phyloP scores from a whole-genome alignment of 2,797 vertebrate species.

The Danio tinwini region DNA sequence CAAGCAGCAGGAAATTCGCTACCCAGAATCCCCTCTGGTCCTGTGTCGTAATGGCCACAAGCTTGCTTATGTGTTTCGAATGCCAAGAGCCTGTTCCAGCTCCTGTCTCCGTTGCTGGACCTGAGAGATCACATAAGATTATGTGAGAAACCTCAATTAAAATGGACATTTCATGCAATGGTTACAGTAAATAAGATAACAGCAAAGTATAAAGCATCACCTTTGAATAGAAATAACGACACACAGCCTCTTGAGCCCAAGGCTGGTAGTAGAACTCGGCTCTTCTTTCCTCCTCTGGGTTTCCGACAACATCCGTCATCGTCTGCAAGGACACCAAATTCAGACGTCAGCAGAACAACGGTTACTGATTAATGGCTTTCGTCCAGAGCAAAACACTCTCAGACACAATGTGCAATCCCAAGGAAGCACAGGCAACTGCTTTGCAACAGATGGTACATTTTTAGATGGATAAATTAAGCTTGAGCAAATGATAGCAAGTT shows the following conservation, averaged over 20 bases:
- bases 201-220: constrained; percentile 68
- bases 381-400: background rate
- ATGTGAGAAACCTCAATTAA: background rate
- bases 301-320: constrained; percentile 97
- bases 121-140: constrained; percentile 69
- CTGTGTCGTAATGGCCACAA: background rate
- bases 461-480: background rate
- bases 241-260: constrained; percentile 98
- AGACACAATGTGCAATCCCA: background rate
- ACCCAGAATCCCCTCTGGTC: constrained; percentile 47
- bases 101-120: constrained; percentile 98
- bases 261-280: constrained; percentile 99
- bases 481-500: background rate
- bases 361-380: background rate
- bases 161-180: background rate
- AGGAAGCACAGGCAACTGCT: background rate
- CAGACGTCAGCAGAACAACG: constrained; percentile 5
- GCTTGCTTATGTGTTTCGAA: constrained; percentile 92
- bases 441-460: background rate
- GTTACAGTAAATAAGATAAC: background rate
- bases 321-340: constrained; percentile 76
- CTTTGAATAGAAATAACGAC: constrained; percentile 99
- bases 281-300: constrained; percentile 95
- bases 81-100: constrained; percentile 96
- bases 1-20: constrained; percentile 9